These are phyloP conservation scores for Cyprinus carpio DNA, from an alignment of 2,113 vertebrate genomes.

Conservation along the genomic window DNA sequence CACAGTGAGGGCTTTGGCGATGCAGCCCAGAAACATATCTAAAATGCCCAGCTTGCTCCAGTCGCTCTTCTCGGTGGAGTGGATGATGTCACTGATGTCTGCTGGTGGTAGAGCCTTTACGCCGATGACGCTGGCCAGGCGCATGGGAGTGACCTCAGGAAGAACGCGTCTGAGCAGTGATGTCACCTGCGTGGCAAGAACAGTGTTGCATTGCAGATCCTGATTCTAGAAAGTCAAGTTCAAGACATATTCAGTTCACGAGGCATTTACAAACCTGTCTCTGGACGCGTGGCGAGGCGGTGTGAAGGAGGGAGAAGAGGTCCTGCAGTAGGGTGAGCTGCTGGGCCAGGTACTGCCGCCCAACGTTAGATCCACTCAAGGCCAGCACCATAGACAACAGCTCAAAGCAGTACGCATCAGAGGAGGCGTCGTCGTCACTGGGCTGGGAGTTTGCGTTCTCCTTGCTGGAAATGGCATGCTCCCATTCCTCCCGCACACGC, in stretches of 20 bases:
- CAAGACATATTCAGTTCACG: background rate
- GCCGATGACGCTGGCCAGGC: constrained; percentile 95
- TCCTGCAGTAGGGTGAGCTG: constrained; percentile 97
- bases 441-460: constrained; percentile 99
- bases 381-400: constrained; percentile 97
- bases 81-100: constrained; percentile 98
- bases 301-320: constrained; percentile 95
- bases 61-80: constrained; percentile 97
- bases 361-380: constrained; percentile 94
- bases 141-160: constrained; percentile 92
- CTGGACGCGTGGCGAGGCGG: constrained; percentile 95
- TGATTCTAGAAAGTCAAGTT: background rate
- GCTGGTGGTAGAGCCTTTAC: constrained; percentile 96
- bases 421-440: constrained; percentile 91
- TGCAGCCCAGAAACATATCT: constrained; percentile 98
- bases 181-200: constrained; percentile 80
- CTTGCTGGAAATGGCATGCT: constrained; percentile 98
- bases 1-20: constrained; percentile 97
- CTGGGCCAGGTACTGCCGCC: constrained; percentile 95
- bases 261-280: constrained; percentile 83
- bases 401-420: constrained; percentile 97
- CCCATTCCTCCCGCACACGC: constrained; percentile 96
- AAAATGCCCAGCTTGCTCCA: constrained; percentile 97
- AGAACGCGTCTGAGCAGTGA: constrained; percentile 93
- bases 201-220: background rate